Conservation (phyloP, 2,888 invertebrate species). For the Coronaproctus castanopsis region DNA sequence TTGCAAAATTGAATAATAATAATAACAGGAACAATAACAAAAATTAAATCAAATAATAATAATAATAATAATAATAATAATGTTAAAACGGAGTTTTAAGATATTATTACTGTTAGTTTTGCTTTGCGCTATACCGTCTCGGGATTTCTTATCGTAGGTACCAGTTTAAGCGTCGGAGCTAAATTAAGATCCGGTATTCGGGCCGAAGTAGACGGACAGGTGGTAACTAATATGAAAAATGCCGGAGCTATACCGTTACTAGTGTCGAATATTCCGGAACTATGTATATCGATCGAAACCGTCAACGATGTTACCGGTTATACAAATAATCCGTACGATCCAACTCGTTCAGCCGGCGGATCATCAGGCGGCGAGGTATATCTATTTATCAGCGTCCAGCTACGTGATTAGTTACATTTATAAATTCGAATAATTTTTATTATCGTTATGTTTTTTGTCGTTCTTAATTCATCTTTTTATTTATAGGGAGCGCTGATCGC, state of each 20-base stretch:
- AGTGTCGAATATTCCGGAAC: conserved; percentile 80
- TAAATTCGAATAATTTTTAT: not conserved
- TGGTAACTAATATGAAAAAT: conserved; percentile 44
- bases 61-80: too few relatives aligned
- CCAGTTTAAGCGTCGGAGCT: conserved; percentile 16
- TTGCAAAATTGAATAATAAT: too few relatives aligned
- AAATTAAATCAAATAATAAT: too few relatives aligned
- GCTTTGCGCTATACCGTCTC: too few relatives aligned
- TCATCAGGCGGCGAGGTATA: conserved; percentile 69
- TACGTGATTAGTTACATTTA: not conserved
- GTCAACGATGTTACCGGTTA: conserved; percentile 71
- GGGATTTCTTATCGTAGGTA: too few relatives aligned
- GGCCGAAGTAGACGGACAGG: conserved; percentile 55
- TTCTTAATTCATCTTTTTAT: not conserved
- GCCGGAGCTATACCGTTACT: conserved; percentile 75
- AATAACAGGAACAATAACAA: too few relatives aligned
- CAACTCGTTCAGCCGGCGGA: conserved; percentile 66
- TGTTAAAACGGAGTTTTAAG: too few relatives aligned
- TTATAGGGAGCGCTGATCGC: conserved; percentile 39
- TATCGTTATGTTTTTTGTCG: not conserved
- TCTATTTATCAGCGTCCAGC: too few relatives aligned
- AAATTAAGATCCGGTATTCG: conserved; percentile 36
- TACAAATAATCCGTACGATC: conserved; percentile 79
- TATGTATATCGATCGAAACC: conserved; percentile 82
- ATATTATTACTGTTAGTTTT: too few relatives aligned